A percentile compares a stretch with the other conserved stretches of the same genome.
Evolutionary conservation across 2,113 vertebrate genomes (phyloP).

Genomic region (Bambusicola thoracicus): DNA sequence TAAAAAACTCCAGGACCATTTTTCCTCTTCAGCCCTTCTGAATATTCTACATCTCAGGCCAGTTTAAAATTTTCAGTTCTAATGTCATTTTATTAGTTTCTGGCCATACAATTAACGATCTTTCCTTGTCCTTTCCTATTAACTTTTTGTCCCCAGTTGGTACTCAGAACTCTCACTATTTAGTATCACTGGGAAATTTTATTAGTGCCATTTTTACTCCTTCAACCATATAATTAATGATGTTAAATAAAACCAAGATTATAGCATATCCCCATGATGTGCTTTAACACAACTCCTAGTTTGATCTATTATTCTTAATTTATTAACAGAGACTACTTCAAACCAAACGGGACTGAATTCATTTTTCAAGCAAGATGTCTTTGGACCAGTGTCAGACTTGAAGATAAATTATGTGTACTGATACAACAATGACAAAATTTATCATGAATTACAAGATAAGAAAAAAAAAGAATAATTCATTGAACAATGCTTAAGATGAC

Average conservation of each 20-base stretch:
- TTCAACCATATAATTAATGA: conserved; percentile 4
- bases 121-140: conserved; percentile 25
- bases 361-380: not conserved
- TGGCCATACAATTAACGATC: conserved; percentile 1
- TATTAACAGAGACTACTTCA: not conserved
- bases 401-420: not conserved
- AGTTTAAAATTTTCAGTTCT: not conserved
- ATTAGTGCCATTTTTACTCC: conserved; percentile 21
- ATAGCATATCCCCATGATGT: not conserved
- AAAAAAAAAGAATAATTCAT: not conserved
- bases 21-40: not conserved
- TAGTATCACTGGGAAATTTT: not conserved
- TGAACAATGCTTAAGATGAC: not conserved
- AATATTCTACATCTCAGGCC: not conserved
- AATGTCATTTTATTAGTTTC: conserved; percentile 12
- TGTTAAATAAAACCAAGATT: conserved; percentile 39
- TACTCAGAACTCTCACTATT: conserved; percentile 9
- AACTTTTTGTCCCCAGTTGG: conserved; percentile 12
- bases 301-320: conserved; percentile 10
- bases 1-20: not conserved
- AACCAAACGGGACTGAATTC: not conserved
- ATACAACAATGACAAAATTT: not conserved
- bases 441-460: not conserved
- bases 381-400: not conserved
- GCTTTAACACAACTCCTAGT: not conserved